phyloP scores from a whole-genome alignment of 2,797 vertebrate species.

The Oophaga sylvatica region DNA sequence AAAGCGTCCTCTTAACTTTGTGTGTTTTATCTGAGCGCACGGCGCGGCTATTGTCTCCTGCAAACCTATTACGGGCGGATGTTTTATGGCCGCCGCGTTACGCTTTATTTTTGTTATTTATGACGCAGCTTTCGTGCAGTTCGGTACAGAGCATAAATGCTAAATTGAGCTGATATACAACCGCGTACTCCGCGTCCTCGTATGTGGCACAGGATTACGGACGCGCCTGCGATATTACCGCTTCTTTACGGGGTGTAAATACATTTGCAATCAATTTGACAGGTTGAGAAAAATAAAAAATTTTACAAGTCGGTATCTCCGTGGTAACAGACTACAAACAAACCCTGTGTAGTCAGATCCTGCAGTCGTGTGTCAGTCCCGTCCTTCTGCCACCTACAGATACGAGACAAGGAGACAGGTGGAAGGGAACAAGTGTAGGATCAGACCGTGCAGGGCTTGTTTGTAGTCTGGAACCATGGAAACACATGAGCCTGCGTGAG shows the following conservation, averaged over 20 bases:
- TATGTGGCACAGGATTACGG: neutral
- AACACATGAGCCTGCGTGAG: too few relatives aligned
- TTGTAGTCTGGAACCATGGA: neutral
- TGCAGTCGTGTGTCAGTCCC: too few relatives aligned
- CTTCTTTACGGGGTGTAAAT: too few relatives aligned
- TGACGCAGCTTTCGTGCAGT: slow-evolving; percentile 5
- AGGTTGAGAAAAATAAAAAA: too few relatives aligned
- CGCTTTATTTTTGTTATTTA: slow-evolving; percentile 23
- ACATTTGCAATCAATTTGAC: too few relatives aligned
- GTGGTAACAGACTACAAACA: too few relatives aligned
- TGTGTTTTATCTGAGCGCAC: slow-evolving; percentile 11
- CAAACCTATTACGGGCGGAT: slow-evolving; percentile 7
- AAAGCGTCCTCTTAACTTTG: slow-evolving; percentile 21
- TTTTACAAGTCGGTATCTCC: neutral
- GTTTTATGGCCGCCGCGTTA: neutral
- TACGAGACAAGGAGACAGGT: neutral
- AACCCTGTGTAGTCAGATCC: too few relatives aligned
- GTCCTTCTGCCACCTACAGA: neutral
- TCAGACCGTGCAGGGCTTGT: too few relatives aligned
- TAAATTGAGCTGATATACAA: neutral
- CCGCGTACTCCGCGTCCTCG: neutral
- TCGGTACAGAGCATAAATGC: neutral
- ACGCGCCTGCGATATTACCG: too few relatives aligned
- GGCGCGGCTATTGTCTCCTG: neutral
- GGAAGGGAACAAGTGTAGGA: neutral